These are phyloP conservation scores for Mionectes macconnelli DNA, from an alignment of 2,113 vertebrate species.

Conservation along the genomic window DNA sequence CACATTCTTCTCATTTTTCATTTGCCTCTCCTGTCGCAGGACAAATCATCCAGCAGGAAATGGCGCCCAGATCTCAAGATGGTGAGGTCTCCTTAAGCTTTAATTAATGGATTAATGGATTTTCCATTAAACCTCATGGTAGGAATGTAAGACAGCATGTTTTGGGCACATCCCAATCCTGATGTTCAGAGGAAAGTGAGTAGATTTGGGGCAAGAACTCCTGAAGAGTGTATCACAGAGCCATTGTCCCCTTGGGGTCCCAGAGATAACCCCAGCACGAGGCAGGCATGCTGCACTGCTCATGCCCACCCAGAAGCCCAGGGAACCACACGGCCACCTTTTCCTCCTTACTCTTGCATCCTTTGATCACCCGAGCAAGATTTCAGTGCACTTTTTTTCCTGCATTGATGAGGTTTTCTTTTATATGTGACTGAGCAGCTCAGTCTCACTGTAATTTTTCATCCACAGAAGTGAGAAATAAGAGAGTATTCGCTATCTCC, in stretches of 20 bases:
- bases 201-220: background rate
- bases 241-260: fast-evolving
- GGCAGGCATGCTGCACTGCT: background rate
- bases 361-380: background rate
- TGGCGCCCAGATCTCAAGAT: background rate
- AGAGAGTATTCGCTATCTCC: background rate
- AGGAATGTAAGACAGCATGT: background rate
- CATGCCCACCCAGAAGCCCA: background rate
- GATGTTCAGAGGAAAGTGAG: background rate
- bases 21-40: slow-evolving; percentile 1
- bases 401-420: background rate
- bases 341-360: fast-evolving
- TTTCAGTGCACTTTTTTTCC: background rate
- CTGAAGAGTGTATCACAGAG: background rate
- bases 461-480: background rate
- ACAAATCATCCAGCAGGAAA: slow-evolving; percentile 45
- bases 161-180: background rate
- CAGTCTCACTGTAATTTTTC: background rate
- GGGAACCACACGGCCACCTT: background rate
- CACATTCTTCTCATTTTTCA: slow-evolving; percentile 64
- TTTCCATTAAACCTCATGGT: background rate
- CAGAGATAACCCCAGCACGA: background rate
- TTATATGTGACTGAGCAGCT: background rate
- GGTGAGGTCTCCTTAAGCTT: background rate
- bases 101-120: background rate